Conservation (phyloP, 2,888 invertebrate genomes). For the Parapristionchus giblindavisi region DNA sequence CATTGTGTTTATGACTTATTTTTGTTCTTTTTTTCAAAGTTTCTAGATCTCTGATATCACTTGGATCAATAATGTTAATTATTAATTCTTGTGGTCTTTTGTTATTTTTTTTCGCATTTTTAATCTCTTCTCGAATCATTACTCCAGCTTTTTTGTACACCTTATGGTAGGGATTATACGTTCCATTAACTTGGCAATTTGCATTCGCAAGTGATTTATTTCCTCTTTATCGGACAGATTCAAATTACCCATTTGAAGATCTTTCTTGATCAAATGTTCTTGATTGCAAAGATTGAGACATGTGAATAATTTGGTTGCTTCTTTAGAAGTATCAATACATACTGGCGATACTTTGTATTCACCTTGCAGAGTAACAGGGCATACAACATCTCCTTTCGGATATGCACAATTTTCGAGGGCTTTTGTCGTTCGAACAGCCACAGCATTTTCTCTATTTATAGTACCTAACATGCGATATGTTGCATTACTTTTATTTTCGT, state of each 20-base stretch:
- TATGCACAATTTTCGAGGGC: not conserved
- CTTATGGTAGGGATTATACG: not conserved
- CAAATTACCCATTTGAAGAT: not conserved
- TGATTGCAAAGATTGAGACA: slow-evolving; percentile 9
- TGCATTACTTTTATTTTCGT: not conserved
- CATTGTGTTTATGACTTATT: no score
- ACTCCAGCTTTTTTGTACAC: not conserved
- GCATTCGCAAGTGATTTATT: not conserved
- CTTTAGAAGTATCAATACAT: not conserved
- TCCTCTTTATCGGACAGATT: not conserved
- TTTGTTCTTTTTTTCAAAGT: not conserved
- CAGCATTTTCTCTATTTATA: not conserved
- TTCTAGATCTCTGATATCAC: not conserved
- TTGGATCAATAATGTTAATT: slow-evolving; percentile 1
- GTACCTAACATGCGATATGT: not conserved
- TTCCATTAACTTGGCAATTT: not conserved
- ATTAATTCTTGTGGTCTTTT: not conserved
- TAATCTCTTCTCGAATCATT: not conserved
- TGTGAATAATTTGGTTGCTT: not conserved
- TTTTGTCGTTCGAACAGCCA: not conserved
- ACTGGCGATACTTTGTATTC: not conserved
- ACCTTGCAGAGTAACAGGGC: not conserved
- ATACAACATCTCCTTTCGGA: not conserved
- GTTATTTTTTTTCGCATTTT: not conserved
- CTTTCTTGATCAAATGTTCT: not conserved